A percentile compares a stretch with the other conserved stretches of the same genome.
Evolutionary conservation across 2,888 invertebrate species (phyloP).

Genomic region (Erebia palarica): DNA sequence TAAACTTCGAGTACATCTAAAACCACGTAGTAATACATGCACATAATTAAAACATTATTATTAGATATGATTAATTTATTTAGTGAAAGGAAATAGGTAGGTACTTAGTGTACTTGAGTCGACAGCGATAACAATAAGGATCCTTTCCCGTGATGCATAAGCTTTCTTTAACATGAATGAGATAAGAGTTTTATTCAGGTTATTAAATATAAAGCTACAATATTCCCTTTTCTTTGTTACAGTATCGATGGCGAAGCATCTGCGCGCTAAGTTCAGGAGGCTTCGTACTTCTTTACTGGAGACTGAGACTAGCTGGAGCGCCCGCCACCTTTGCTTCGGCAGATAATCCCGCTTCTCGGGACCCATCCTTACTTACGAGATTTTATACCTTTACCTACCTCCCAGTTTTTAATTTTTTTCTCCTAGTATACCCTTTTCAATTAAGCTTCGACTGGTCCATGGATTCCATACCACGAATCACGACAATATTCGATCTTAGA

Average conservation of each 20-base stretch:
- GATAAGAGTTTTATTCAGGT: too few relatives aligned
- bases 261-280: slow-evolving; percentile 86
- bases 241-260: slow-evolving; percentile 88
- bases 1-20: too few relatives aligned
- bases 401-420: slow-evolving; percentile 94
- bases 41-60: too few relatives aligned
- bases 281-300: slow-evolving; percentile 86
- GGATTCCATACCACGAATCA: slow-evolving; percentile 96
- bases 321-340: slow-evolving; percentile 94
- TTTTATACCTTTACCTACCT: slow-evolving; percentile 95
- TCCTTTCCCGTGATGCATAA: too few relatives aligned
- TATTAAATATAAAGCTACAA: slow-evolving; percentile 3
- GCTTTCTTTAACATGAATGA: too few relatives aligned
- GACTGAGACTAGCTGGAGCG: slow-evolving; percentile 89
- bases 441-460: slow-evolving; percentile 99
- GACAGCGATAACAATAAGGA: too few relatives aligned
- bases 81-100: too few relatives aligned
- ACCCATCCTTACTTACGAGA: slow-evolving; percentile 89
- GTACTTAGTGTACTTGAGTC: too few relatives aligned
- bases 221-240: slow-evolving; percentile 69
- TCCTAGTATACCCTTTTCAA: slow-evolving; percentile 92
- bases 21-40: too few relatives aligned
- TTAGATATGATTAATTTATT: too few relatives aligned
- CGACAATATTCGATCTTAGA: slow-evolving; percentile 88
- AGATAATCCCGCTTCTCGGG: slow-evolving; percentile 97